A percentile compares a stretch with the other conserved stretches of the same genome.
Conservation (phyloP, 2,797 vertebrate genomes). For the Parambassis ranga region DNA sequence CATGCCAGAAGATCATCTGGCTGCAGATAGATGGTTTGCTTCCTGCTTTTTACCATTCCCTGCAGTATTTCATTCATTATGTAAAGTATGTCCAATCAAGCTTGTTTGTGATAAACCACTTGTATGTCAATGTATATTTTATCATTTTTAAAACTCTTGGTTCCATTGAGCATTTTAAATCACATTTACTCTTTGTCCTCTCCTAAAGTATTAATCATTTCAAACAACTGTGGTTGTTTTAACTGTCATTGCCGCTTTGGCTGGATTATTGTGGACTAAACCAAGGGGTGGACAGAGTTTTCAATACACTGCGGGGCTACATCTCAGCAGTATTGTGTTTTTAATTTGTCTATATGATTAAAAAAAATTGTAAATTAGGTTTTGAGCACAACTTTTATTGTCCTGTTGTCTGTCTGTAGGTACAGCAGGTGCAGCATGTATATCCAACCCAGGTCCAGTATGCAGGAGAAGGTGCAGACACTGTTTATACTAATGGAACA, state of each 20-base stretch:
- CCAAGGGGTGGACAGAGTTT: slow-evolving; percentile 20
- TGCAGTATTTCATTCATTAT: background rate
- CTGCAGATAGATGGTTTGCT: background rate
- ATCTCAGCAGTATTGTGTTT: background rate
- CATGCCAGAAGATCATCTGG: background rate
- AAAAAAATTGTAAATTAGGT: too few species aligned
- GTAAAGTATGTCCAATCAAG: slow-evolving; percentile 1
- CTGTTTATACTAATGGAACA: slow-evolving; percentile 94
- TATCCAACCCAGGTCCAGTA: slow-evolving; percentile 96
- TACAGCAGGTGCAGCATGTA: slow-evolving; percentile 90
- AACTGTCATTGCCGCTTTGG: background rate
- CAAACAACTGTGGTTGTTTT: too few species aligned
- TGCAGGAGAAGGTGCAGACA: slow-evolving; percentile 90
- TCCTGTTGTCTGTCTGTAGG: slow-evolving; percentile 64
- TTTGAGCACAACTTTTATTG: background rate
- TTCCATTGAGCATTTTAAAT: background rate
- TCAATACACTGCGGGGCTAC: slow-evolving; percentile 5
- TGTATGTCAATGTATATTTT: background rate
- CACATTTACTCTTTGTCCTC: background rate
- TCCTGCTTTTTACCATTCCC: background rate
- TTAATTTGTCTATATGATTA: too few species aligned
- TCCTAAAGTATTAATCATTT: too few species aligned
- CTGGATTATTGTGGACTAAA: background rate
- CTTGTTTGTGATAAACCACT: background rate
- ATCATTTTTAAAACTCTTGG: background rate